phyloP scores from a whole-genome alignment of 2,113 vertebrate genomes.

The Silurus glanis region DNA sequence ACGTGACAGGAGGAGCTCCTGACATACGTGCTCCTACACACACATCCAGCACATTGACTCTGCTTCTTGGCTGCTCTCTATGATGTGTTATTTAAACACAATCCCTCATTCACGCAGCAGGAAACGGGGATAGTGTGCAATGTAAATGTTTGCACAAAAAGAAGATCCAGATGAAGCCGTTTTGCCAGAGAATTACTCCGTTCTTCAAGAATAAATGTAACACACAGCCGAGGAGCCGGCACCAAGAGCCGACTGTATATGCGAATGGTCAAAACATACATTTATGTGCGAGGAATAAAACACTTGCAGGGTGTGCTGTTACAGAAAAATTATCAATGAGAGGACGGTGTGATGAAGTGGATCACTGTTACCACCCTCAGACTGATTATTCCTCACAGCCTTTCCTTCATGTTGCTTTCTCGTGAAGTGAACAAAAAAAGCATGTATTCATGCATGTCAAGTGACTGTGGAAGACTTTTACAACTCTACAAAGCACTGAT shows the following conservation, averaged over 20 bases:
- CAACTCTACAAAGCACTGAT: too few species aligned
- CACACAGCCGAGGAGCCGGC: neutral
- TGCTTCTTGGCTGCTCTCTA: slow-evolving; percentile 7
- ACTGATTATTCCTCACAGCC: neutral
- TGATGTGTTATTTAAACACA: slow-evolving; percentile 36
- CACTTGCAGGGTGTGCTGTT: neutral
- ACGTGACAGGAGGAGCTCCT: too few species aligned
- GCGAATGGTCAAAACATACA: neutral
- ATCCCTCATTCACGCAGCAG: neutral
- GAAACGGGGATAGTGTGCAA: slow-evolving; percentile 4
- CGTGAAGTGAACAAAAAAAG: too few species aligned
- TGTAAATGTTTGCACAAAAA: slow-evolving; percentile 46
- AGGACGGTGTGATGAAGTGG: too few species aligned
- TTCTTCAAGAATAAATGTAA: neutral
- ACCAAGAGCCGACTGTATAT: neutral
- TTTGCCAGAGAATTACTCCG: neutral
- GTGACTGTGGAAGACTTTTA: too few species aligned
- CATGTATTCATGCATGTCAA: too few species aligned
- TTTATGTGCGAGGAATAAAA: neutral
- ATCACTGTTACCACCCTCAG: neutral
- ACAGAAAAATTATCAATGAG: neutral
- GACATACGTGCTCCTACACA: neutral
- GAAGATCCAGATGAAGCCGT: slow-evolving; percentile 5
- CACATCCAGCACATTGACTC: slow-evolving; percentile 11
- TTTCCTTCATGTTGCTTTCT: too few species aligned